Base-by-base conservation (phyloP, 2,888 invertebrate genomes). In the Liodrosophila aerea region DNA sequence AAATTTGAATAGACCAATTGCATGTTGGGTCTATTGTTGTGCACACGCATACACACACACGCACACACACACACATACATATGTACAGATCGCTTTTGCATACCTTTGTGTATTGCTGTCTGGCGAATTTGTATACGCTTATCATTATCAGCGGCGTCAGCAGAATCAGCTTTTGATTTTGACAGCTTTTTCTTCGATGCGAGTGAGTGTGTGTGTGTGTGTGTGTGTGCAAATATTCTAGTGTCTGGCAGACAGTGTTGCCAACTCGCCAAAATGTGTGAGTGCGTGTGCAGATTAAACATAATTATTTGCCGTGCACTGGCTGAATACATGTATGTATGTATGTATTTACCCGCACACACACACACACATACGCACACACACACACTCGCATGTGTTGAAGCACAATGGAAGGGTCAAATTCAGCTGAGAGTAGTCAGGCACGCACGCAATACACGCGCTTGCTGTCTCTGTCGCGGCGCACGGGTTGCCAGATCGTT, bases 91-190 rank as follows among this genome's bases (percentile, higher is more conserved):
- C 51, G 44, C 15, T 22, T 51, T 8, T 34, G n/a, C n/a, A 27
- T 57, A 49, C 47, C 34, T 54, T 59, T 69, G 31, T 63, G 33
- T 15, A 43, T 44, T 16, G 31, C 41, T 18, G 39, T 15, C 18
- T 37, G 16, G 30, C 11, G 45, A 9, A 73, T 27, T 58, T 67
- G 40, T 58, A 33, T 39, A 58, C 50, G 67, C 73, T 70, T 70
- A 70, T 70, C 71, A 68, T 60, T 68, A 71, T 69, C 64, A 64
- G 64, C 69, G 56, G 58, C 61, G 60, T 73, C 74, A 64, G 57
- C 69, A 69, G 39, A 73, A 69, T 73, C 63, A 64, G 68, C 46
- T 68, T 59, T 64, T 64, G 73, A 54, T 66, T 73, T 46, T 60
- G 64, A 57, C 36, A 61, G 60, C 64, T 45, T 29, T 56, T 40